Percentiles rank a stretch among this genome's conserved stretches.
Evolutionary conservation across 2,888 invertebrate species (phyloP).

Genomic region (Mactromeris polynyma): DNA sequence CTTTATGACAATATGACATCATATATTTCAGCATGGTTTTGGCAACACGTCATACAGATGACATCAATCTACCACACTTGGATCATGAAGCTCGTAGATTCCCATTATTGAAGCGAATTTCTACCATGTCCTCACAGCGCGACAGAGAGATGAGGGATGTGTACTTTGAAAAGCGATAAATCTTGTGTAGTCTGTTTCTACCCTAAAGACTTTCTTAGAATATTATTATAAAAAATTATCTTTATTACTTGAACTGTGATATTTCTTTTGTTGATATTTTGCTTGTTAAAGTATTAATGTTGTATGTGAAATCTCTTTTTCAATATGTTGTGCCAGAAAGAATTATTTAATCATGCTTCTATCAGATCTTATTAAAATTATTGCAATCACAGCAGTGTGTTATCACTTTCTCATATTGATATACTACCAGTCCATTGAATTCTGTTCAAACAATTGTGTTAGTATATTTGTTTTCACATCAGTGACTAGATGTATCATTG

Average conservation of each 20-base stretch:
- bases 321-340: neutral
- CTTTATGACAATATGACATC: neutral
- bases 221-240: neutral
- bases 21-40: slow-evolving; percentile 80
- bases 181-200: neutral
- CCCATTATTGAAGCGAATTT: slow-evolving; percentile 74
- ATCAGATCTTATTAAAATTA: neutral
- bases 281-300: neutral
- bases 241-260: neutral
- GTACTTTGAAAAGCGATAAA: slow-evolving; percentile 83
- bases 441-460: no score
- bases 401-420: neutral
- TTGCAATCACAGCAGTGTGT: neutral
- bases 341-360: neutral
- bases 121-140: slow-evolving; percentile 75
- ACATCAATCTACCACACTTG: slow-evolving; percentile 80
- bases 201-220: neutral
- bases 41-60: slow-evolving; percentile 83
- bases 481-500: neutral
- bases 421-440: neutral
- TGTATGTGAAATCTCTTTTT: neutral
- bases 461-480: no score
- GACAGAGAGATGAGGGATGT: slow-evolving; percentile 85
- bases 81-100: slow-evolving; percentile 77
- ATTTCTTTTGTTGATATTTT: neutral